Evolutionary conservation across 2,797 vertebrate genomes (phyloP).

Genomic region (Ceryle rudis): DNA sequence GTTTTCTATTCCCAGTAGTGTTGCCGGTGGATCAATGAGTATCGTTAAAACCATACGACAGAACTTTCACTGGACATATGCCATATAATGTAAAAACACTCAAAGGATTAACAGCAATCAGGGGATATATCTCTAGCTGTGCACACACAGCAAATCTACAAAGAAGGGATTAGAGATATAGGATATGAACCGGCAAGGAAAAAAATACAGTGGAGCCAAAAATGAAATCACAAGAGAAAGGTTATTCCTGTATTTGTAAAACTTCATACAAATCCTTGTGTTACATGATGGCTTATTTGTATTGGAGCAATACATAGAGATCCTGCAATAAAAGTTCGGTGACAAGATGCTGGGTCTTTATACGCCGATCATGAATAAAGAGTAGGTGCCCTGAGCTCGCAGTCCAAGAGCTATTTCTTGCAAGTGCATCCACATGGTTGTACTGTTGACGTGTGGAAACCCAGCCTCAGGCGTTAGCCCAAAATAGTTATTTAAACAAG

Average conservation of each 20-base stretch:
- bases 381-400: not conserved
- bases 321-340: not conserved
- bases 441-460: not conserved
- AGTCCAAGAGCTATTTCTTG: not conserved
- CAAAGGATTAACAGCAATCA: conserved; percentile 50
- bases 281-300: not conserved
- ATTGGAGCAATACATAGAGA: not conserved
- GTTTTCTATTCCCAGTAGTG: not conserved
- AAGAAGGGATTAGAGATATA: conserved; percentile 4
- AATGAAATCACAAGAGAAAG: conserved; percentile 1
- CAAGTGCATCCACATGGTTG: not conserved
- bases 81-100: conserved; percentile 34
- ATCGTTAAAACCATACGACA: not conserved
- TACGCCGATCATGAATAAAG: rapidly evolving
- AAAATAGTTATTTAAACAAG: not conserved
- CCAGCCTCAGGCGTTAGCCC: not conserved
- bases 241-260: not conserved
- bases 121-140: conserved; percentile 16
- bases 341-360: not conserved
- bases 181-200: not conserved
- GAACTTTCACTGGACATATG: conserved; percentile 44
- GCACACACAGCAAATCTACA: not conserved
- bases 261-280: not conserved
- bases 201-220: not conserved
- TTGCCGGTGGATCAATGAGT: not conserved